Evolutionary conservation across 2,797 vertebrate genomes (phyloP).

Genomic region (Chromobotia macracanthus): DNA sequence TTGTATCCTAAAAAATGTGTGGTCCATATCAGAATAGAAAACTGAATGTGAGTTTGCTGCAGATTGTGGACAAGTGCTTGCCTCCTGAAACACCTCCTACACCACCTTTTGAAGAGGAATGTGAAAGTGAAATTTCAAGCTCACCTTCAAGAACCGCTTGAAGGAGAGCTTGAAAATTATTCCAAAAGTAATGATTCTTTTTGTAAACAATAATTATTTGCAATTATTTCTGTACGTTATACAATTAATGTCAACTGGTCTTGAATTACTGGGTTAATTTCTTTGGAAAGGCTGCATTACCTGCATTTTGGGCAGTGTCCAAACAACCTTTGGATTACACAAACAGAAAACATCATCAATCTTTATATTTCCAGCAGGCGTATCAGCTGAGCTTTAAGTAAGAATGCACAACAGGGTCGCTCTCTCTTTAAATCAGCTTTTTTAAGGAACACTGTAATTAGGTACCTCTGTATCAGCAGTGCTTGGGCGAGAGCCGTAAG

Average conservation of each 20-base stretch:
- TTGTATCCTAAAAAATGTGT: not conserved
- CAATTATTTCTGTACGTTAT: not conserved
- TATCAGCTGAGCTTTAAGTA: conserved; percentile 27
- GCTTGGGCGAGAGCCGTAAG: conserved; percentile 14
- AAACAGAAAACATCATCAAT: conserved; percentile 47
- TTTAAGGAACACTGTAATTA: conserved; percentile 41
- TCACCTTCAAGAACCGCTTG: too few relatives aligned
- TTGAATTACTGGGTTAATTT: not conserved
- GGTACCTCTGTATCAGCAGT: conserved; percentile 20
- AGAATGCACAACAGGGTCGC: conserved; percentile 32
- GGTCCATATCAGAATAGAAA: not conserved
- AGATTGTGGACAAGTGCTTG: too few relatives aligned
- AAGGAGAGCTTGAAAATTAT: too few relatives aligned
- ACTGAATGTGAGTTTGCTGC: not conserved
- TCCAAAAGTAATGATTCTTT: not conserved
- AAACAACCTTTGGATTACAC: conserved; percentile 34
- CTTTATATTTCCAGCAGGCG: conserved; percentile 17
- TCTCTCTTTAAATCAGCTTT: conserved; percentile 37
- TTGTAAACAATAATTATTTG: not conserved
- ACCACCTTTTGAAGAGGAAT: too few relatives aligned
- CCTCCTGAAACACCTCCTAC: too few relatives aligned
- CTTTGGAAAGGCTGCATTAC: not conserved
- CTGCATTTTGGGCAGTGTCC: conserved; percentile 25
- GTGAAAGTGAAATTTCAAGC: too few relatives aligned
- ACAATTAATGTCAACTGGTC: not conserved